phyloP scores from a whole-genome alignment of 2,888 invertebrate genomes.

The Tetragnatha montana region DNA sequence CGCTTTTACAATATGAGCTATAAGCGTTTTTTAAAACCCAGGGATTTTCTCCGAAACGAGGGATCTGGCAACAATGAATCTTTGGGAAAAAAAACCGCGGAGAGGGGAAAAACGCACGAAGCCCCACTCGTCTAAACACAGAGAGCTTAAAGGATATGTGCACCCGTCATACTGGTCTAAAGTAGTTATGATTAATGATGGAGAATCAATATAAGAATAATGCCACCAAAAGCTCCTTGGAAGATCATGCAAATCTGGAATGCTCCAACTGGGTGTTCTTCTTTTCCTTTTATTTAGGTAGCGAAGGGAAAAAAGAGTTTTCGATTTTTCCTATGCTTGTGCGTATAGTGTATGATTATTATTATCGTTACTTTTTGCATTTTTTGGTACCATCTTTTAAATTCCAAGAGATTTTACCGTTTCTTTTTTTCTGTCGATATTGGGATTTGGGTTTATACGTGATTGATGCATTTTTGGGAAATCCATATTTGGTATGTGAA shows the following conservation, averaged over 20 bases:
- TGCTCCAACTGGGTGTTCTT: background rate
- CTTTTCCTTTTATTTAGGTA: conserved; percentile 7
- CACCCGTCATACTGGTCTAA: conserved; percentile 38
- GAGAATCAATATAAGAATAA: conserved; percentile 59
- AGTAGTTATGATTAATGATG: conserved; percentile 44
- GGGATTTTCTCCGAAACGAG: conserved; percentile 29
- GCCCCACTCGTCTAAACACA: conserved; percentile 42
- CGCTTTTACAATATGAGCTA: conserved; percentile 16
- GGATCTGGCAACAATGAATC: background rate
- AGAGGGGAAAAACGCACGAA: conserved; percentile 22
- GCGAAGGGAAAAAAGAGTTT: background rate
- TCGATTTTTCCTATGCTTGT: background rate
- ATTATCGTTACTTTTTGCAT: background rate
- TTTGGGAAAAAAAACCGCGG: background rate
- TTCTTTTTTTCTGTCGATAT: background rate
- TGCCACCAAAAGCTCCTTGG: conserved; percentile 32
- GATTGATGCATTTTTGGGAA: background rate
- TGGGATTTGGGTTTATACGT: background rate
- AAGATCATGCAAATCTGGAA: conserved; percentile 57
- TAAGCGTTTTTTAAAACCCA: conserved; percentile 61
- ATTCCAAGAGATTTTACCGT: background rate
- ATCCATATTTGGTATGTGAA: background rate
- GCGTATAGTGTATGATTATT: background rate
- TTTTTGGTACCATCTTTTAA: background rate
- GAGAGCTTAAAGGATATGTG: conserved; percentile 51